Conservation (phyloP, 2,888 invertebrate species). For the Tortricodes alternella region DNA sequence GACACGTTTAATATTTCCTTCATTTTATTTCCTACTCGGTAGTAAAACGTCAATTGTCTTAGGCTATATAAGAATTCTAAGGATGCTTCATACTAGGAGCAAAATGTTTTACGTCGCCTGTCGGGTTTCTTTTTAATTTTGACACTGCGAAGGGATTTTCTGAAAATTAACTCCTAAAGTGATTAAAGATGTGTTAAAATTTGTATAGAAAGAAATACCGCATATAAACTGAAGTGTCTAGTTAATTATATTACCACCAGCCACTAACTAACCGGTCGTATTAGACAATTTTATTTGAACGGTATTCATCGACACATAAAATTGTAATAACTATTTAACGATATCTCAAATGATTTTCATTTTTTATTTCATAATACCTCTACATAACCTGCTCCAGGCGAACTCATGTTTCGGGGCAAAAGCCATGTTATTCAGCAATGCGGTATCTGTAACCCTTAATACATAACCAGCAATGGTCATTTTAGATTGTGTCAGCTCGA, state of each 20-base stretch:
- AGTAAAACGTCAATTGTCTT: too few species aligned
- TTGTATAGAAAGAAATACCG: too few species aligned
- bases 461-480: neutral
- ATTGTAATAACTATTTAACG: neutral
- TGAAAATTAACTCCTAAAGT: too few species aligned
- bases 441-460: neutral
- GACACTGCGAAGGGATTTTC: too few species aligned
- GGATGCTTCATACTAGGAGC: too few species aligned
- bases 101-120: too few species aligned
- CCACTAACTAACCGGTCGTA: constrained; percentile 10
- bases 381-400: constrained; percentile 3
- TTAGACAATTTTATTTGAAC: neutral
- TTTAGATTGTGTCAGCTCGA: neutral
- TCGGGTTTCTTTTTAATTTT: too few species aligned
- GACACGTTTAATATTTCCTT: too few species aligned
- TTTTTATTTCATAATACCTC: constrained; percentile 2
- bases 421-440: constrained; percentile 5
- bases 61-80: too few species aligned
- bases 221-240: too few species aligned
- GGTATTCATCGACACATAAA: constrained; percentile 9
- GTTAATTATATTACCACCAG: neutral
- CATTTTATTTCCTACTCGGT: too few species aligned
- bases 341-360: constrained; percentile 7
- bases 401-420: constrained; percentile 7
- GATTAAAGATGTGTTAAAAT: too few species aligned